These are phyloP conservation scores for Danio kyathit DNA, from an alignment of 2,797 vertebrate genomes.

Conservation along the genomic window DNA sequence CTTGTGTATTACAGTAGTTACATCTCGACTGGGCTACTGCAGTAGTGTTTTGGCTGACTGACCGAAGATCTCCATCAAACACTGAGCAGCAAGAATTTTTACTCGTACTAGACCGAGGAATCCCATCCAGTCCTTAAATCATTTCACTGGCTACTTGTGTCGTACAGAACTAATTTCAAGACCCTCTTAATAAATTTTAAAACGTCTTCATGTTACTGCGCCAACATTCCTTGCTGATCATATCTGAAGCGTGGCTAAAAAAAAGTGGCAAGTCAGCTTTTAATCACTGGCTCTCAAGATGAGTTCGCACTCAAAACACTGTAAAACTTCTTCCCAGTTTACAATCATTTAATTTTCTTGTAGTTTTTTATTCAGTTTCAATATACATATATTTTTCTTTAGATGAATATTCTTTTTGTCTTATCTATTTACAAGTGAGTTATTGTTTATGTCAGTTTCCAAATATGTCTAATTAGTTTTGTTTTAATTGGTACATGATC, in stretches of 20 bases:
- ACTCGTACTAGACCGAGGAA: neutral
- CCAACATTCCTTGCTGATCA: neutral
- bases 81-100: slow-evolving; percentile 7
- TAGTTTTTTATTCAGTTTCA: neutral
- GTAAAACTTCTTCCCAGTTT: neutral
- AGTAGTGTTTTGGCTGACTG: slow-evolving; percentile 3
- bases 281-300: neutral
- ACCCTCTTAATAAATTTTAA: neutral
- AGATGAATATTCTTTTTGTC: neutral
- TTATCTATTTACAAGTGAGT: neutral
- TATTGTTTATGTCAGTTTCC: neutral
- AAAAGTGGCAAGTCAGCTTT: neutral
- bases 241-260: neutral
- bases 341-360: neutral
- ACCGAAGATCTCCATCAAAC: neutral
- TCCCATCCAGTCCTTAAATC: neutral
- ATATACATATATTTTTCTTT: no score
- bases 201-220: neutral
- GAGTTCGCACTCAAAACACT: neutral
- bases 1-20: neutral
- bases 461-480: neutral
- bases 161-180: neutral
- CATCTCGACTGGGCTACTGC: neutral
- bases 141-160: slow-evolving; percentile 2
- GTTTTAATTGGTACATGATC: neutral